Evolutionary conservation across 2,888 invertebrate genomes (phyloP).

Genomic region (Scelioninae gen. 2): DNA sequence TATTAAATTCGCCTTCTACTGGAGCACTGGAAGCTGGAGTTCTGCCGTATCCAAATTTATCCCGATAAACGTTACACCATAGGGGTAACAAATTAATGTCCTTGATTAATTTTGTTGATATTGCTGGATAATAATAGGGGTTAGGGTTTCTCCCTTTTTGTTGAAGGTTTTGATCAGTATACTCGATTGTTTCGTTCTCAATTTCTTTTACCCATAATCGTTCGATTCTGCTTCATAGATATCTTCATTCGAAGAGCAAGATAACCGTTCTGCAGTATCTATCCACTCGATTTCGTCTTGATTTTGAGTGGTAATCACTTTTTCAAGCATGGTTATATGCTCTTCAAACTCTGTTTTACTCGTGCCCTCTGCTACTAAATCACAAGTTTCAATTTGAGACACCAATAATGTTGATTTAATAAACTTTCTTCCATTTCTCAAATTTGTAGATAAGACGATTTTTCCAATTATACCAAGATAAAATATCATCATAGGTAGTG

Average conservation of each 20-base stretch:
- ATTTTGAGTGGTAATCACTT: too few species aligned
- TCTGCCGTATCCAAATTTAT: slow-evolving; percentile 28
- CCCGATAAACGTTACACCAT: slow-evolving; percentile 8
- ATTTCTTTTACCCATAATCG: slow-evolving; percentile 2
- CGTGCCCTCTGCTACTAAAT: too few species aligned
- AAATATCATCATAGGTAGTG: too few species aligned
- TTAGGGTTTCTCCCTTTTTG: slow-evolving; percentile 9
- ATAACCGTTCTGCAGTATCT: too few species aligned
- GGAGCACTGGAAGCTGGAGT: slow-evolving; percentile 38
- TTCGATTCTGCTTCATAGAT: slow-evolving; percentile 11
- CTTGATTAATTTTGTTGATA: background rate
- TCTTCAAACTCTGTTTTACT: too few species aligned
- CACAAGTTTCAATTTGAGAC: slow-evolving; percentile 26
- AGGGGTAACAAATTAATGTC: slow-evolving; percentile 17
- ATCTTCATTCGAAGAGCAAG: too few species aligned
- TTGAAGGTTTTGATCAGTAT: too few species aligned
- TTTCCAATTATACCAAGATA: too few species aligned
- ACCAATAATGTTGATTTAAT: slow-evolving; percentile 8
- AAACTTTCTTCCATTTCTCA: too few species aligned
- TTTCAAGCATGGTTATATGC: too few species aligned
- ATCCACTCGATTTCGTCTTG: too few species aligned
- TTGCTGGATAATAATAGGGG: slow-evolving; percentile 12
- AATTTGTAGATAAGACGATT: too few species aligned
- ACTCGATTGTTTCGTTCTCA: background rate
- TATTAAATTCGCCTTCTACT: slow-evolving; percentile 38